Evolutionary conservation across 2,797 vertebrate species (phyloP), one percentile per base, ranked within the genome.

Genomic region (Spinibarbus caldwelli): DNA sequence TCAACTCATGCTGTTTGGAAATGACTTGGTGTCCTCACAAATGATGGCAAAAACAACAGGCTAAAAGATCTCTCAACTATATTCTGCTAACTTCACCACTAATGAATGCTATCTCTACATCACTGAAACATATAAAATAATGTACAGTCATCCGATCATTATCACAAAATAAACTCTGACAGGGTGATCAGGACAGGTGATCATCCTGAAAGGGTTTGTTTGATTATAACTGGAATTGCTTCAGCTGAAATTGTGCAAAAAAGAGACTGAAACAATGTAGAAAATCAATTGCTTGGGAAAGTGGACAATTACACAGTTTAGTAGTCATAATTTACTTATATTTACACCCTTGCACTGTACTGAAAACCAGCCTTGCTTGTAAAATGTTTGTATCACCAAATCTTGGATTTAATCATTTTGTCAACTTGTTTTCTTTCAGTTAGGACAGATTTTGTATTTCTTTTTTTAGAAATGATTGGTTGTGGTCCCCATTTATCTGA

Each of bases 11-110:
- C 29, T 17, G 29, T 34, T 34, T 66, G 62, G 29, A 66, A 66
- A 34, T 66, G 54, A 26, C 10, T n/a, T n/a, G 10, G 54, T 57
- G 54, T n/a, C 23, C 54, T 59, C 23, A 59, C 23, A n/a, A 59
- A 59, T 57, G 3, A 66, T 6, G 3, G 26, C 26, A 31, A 31
- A 64, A 64, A 64, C 26, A 64, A 15, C 59, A 31, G 26, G 6
- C 59, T 31, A 64, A 64, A 64, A 15, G 14, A 31, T 31, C 26
- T 64, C 26, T 29, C 26, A 29, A 15, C 75, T 78, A 2, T 78
- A 78, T 26, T 78, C 23, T 26, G 34, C 14, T 59, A 26, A 78
- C 49, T 59, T 78, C 76, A 78, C 14, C 52, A 59, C 38, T 62
- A 78, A 78, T 29, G 8, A 59, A 36, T 19, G 75, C 52, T 29